Evolutionary conservation across 2,113 vertebrate species (phyloP).

Genomic region (Pygoscelis adeliae): DNA sequence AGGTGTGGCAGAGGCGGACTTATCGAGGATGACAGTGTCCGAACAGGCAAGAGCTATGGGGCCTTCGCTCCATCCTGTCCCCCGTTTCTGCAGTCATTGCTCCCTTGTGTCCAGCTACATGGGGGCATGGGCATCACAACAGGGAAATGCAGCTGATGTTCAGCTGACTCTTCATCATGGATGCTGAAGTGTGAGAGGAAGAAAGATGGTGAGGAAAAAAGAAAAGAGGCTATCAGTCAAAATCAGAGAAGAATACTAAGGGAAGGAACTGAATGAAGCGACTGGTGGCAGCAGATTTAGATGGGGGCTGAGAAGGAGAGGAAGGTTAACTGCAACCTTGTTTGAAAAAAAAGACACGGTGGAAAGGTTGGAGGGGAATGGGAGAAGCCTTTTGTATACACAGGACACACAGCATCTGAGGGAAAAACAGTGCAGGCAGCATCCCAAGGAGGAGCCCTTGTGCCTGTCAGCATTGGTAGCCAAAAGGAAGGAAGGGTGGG

Average conservation of each 20-base stretch:
- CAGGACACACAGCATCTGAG: neutral
- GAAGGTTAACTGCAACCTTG: neutral
- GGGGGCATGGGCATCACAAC: neutral
- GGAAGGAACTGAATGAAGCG: neutral
- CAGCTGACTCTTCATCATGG: neutral
- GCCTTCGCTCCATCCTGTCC: too few species aligned
- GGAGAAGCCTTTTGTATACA: neutral
- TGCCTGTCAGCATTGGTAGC: neutral
- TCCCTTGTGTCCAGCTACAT: too few species aligned
- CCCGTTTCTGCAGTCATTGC: too few species aligned
- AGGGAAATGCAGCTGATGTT: neutral
- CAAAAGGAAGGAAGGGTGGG: neutral
- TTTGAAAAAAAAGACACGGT: neutral
- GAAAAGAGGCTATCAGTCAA: neutral
- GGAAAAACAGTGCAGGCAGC: neutral
- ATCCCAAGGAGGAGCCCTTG: neutral
- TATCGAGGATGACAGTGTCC: too few species aligned
- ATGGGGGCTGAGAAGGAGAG: neutral
- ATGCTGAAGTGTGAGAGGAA: neutral
- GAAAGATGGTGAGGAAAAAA: neutral
- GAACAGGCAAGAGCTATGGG: too few species aligned
- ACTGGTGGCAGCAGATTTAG: neutral
- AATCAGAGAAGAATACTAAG: neutral
- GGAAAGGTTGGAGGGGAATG: neutral
- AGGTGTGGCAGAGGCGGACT: too few species aligned